phyloP scores from a whole-genome alignment of 2,888 invertebrate species.

The Julus scanicus region DNA sequence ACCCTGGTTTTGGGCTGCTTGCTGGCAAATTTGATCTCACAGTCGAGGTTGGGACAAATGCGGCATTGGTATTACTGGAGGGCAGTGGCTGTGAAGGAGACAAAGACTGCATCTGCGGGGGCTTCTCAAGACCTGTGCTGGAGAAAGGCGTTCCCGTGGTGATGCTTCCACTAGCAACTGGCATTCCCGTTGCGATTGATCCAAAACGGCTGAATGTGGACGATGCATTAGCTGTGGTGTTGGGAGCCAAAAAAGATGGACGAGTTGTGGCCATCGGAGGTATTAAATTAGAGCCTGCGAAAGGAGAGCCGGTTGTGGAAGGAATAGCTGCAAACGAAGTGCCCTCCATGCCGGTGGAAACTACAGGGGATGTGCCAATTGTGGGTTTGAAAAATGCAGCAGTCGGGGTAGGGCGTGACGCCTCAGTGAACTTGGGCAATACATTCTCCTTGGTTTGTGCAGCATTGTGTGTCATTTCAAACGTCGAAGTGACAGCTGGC shows the following conservation, averaged over 20 bases:
- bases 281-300: too few species aligned
- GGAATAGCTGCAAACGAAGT: background rate
- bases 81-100: background rate
- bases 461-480: background rate
- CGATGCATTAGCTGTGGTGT: background rate
- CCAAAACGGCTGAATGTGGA: background rate
- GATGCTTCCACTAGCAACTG: conserved; percentile 46
- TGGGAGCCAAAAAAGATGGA: background rate
- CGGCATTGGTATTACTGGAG: too few species aligned
- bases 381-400: background rate
- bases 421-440: conserved; percentile 1
- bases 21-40: background rate
- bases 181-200: background rate
- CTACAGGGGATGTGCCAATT: background rate
- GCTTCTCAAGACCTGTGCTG: background rate
- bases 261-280: too few species aligned
- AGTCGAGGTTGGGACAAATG: background rate
- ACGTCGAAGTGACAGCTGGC: background rate
- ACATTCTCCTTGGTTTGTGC: background rate
- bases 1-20: background rate
- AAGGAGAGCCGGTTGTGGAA: background rate
- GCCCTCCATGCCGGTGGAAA: background rate
- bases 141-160: conserved; percentile 41
- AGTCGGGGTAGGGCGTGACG: background rate
- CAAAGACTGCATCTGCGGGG: background rate